Percentiles rank a stretch among this genome's conserved stretches.
Conservation (phyloP, 2,888 invertebrate species). For the Rhagophthalmus giganteus region DNA sequence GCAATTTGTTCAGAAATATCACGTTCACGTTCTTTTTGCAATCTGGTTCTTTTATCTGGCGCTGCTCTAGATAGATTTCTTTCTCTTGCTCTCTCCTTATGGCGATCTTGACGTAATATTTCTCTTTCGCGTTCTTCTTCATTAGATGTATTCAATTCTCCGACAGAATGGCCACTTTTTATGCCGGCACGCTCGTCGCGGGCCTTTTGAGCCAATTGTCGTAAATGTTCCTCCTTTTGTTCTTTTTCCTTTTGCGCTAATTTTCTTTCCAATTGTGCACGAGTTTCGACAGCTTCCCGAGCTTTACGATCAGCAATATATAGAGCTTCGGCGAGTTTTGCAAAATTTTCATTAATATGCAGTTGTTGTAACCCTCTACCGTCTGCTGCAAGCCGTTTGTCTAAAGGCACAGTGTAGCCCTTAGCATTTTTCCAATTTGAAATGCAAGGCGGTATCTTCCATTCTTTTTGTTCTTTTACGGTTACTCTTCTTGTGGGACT, state of each 20-base stretch:
- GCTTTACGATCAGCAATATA: conserved; percentile 97
- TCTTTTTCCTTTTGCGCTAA: conserved; percentile 98
- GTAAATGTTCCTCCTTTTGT: conserved; percentile 92
- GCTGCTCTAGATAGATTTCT: conserved; percentile 91
- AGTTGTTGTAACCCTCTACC: conserved; percentile 95
- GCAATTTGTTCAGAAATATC: conserved; percentile 99
- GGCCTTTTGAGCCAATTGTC: conserved; percentile 92
- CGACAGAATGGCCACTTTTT: conserved; percentile 52
- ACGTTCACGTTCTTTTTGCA: conserved; percentile 88
- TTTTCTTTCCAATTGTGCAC: conserved; percentile 94
- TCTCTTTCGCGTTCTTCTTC: conserved; percentile 83
- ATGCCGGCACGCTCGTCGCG: conserved; percentile 92
- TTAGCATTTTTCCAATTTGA: conserved; percentile 99
- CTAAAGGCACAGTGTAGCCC: conserved; percentile 95
- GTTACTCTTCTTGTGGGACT: conserved; percentile 97
- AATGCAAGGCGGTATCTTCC: conserved; percentile 99
- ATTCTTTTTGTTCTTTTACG: conserved; percentile 98
- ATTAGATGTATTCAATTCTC: conserved; percentile 59
- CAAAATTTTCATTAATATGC: conserved; percentile 99
- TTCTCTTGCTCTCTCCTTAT: conserved; percentile 90
- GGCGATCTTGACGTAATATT: conserved; percentile 82
- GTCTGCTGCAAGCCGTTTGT: conserved; percentile 97
- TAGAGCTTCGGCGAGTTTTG: conserved; percentile 95
- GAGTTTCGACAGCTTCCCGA: conserved; percentile 94
- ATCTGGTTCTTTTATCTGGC: conserved; percentile 88